phyloP scores from a whole-genome alignment of 2,888 invertebrate genomes.

The Branchellion lobata region DNA sequence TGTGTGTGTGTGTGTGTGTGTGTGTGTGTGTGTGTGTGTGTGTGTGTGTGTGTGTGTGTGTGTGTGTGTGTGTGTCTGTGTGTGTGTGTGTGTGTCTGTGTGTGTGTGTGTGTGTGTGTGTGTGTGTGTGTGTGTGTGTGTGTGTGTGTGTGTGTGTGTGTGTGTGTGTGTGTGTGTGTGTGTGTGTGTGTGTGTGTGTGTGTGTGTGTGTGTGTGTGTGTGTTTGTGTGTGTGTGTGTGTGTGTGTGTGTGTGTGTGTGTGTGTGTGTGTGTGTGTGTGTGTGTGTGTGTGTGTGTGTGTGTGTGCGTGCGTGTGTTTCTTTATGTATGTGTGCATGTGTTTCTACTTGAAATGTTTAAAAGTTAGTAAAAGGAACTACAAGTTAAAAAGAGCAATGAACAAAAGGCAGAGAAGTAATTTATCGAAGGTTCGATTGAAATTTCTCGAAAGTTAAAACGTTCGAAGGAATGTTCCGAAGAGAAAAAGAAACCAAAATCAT shows the following conservation, averaged over 20 bases:
- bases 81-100: conserved; percentile 8
- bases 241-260: not conserved
- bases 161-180: conserved; percentile 42
- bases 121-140: not conserved
- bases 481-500: too few relatives aligned
- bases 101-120: conserved; percentile 7
- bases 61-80: not conserved
- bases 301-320: conserved; percentile 34
- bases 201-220: conserved; percentile 9
- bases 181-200: conserved; percentile 40
- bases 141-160: conserved; percentile 23
- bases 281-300: conserved; percentile 41
- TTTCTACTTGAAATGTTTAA: too few relatives aligned
- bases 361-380: too few relatives aligned
- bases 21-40: not conserved
- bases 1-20: too few relatives aligned
- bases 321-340: conserved; percentile 8
- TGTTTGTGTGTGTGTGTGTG: too few relatives aligned
- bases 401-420: too few relatives aligned
- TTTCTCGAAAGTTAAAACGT: too few relatives aligned
- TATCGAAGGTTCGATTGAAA: too few relatives aligned
- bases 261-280: conserved; percentile 33
- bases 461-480: too few relatives aligned
- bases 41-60: not conserved
- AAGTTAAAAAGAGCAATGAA: too few relatives aligned